These are phyloP conservation scores for Eupithecia exiguata DNA, from an alignment of 2,888 invertebrate species.

Conservation along the genomic window DNA sequence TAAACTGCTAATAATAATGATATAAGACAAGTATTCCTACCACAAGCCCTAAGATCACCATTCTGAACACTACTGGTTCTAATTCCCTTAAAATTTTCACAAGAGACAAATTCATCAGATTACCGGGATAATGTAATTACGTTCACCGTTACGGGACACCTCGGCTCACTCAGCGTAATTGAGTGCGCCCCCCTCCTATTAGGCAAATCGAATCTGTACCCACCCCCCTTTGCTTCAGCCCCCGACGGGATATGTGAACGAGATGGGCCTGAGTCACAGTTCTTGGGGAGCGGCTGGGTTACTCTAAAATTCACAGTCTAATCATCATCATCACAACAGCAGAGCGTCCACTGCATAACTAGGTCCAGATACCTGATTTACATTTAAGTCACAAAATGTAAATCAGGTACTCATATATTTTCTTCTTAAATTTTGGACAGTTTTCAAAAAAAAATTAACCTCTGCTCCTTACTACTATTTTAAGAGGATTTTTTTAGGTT, in stretches of 20 bases:
- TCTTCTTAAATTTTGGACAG: too few species aligned
- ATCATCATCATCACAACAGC: neutral
- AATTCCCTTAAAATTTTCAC: constrained; percentile 37
- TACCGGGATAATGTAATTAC: constrained; percentile 83
- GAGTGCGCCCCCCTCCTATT: constrained; percentile 75
- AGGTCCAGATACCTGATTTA: neutral
- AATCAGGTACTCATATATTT: too few species aligned
- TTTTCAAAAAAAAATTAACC: too few species aligned
- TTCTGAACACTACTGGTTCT: neutral
- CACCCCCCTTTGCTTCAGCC: constrained; percentile 53
- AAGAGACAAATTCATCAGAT: constrained; percentile 57
- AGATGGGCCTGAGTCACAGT: constrained; percentile 37
- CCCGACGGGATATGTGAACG: constrained; percentile 35
- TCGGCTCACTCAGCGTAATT: constrained; percentile 77
- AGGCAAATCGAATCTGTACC: constrained; percentile 82
- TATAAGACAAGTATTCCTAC: too few species aligned
- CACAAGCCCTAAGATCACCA: neutral
- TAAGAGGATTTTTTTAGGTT: too few species aligned
- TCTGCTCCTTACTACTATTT: too few species aligned
- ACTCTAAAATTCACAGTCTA: neutral
- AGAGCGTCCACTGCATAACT: neutral
- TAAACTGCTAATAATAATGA: too few species aligned
- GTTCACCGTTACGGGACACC: constrained; percentile 77
- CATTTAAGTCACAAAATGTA: too few species aligned
- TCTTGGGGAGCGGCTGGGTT: constrained; percentile 6